phyloP scores from a whole-genome alignment of 2,113 vertebrate species.

The Ochotona curzoniae region DNA sequence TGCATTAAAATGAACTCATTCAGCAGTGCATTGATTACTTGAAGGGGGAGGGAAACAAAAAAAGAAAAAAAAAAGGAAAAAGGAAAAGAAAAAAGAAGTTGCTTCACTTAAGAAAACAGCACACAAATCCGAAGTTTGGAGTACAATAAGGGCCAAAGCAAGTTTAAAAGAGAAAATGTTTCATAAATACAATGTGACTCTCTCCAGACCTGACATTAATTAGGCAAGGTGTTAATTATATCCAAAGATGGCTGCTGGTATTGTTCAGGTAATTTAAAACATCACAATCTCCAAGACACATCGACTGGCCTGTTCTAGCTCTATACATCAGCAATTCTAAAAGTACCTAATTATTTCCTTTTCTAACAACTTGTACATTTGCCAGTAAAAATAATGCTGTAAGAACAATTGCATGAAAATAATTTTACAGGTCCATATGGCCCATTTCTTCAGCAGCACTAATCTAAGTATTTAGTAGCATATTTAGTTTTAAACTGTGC shows the following conservation, averaged over 20 bases:
- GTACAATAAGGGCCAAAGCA: slow-evolving; percentile 77
- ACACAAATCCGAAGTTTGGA: slow-evolving; percentile 85
- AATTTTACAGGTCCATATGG: slow-evolving; percentile 87
- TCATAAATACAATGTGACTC: slow-evolving; percentile 82
- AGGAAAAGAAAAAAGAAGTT: slow-evolving; percentile 86
- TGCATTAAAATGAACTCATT: slow-evolving; percentile 99
- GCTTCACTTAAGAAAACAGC: slow-evolving; percentile 88
- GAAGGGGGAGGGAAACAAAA: slow-evolving; percentile 87
- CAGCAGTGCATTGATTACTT: slow-evolving; percentile 98
- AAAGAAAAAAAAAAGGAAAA: slow-evolving; percentile 59
- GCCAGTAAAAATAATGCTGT: slow-evolving; percentile 87
- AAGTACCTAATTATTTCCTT: slow-evolving; percentile 94
- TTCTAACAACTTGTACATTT: slow-evolving; percentile 87
- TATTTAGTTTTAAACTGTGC: slow-evolving; percentile 80
- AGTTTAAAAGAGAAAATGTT: slow-evolving; percentile 79
- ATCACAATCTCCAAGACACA: slow-evolving; percentile 88
- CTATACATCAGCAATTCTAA: slow-evolving; percentile 88
- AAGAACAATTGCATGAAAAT: slow-evolving; percentile 88
- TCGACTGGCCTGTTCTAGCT: slow-evolving; percentile 85
- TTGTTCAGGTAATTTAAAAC: slow-evolving; percentile 94
- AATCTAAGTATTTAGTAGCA: slow-evolving; percentile 73
- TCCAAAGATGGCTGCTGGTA: slow-evolving; percentile 92
- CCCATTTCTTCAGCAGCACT: slow-evolving; percentile 74
- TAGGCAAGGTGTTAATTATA: slow-evolving; percentile 94
- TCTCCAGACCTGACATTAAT: slow-evolving; percentile 87